Base-by-base conservation (phyloP, 1,140 invertebrate species). In the Camponotus pennsylvanicus region DNA sequence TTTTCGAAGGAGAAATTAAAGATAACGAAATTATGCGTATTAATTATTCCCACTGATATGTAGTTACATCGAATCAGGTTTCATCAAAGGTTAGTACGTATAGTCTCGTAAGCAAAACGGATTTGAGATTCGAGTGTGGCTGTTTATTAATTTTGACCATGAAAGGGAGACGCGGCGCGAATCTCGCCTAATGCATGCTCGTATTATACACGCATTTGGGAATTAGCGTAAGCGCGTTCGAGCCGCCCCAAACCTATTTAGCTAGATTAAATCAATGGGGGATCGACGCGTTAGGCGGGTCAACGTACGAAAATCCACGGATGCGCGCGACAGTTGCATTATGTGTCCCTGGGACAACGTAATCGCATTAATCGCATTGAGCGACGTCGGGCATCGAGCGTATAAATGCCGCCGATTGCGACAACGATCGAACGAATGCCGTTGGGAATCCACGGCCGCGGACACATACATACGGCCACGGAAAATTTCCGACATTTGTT, bases 241-340 rank as follows among this genome's bases (percentile, higher is more conserved):
- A 34, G 42, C 34, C 27, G 42, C 49, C 32, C 57, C 27, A 57
- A 21, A 83, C 40, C 79, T 83, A 49, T 83, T 83, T 75, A 63
- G 69, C 32, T 75, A 83, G 79, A 83, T 83, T 83, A 75, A 83
- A 83, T 83, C 69, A 83, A 83, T 73, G 55, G 69, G 69, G 69
- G n/a, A 70, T 59, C 34, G n/a, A 34, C 13, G 45, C 49, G 49
- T 27, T 27, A 45, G 55, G 59, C 59, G 13, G 79, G 69, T 83
- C 79, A 83, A 75, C n/a, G 69, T 49, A 82, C 69, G 79, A 83
- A 83, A 75, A 75, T 83, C 79, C 79, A 34, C 40, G 67, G 18
- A 42, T 18, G 40, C 45, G 32, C 27, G 75, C 77, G 27, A 32
- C 66, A 80, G 63, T 61, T 59, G 79, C 69, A 83, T 83, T 83